Evolutionary conservation across 2,797 vertebrate genomes (phyloP).

Genomic region (Thripadectes ignobilis): DNA sequence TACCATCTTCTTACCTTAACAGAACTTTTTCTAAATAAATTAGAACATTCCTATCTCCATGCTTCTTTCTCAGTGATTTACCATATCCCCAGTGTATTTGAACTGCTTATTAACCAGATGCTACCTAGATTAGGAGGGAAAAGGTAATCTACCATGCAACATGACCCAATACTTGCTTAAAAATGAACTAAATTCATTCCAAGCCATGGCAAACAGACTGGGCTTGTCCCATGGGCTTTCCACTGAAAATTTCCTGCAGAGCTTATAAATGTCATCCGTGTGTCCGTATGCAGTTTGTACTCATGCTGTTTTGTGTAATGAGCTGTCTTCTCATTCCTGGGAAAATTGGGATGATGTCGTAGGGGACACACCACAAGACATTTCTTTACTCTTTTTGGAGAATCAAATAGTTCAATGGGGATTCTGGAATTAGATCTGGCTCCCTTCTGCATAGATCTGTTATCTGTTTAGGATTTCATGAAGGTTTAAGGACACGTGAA

Average conservation of each 20-base stretch:
- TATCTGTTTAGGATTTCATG: not conserved
- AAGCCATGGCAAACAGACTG: constrained; percentile 19
- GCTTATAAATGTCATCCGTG: not conserved
- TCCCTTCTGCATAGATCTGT: not conserved
- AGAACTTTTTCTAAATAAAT: constrained; percentile 35
- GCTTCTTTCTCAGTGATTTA: constrained; percentile 13
- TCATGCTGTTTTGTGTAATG: not conserved
- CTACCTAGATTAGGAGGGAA: constrained; percentile 47
- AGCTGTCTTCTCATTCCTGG: not conserved
- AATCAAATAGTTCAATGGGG: not conserved
- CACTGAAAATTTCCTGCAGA: not conserved
- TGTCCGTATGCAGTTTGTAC: not conserved
- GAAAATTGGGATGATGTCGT: not conserved
- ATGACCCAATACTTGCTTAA: constrained; percentile 15
- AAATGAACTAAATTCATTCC: constrained; percentile 29
- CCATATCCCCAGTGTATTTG: constrained; percentile 9
- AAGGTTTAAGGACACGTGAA: not conserved
- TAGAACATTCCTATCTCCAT: not conserved
- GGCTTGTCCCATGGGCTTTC: constrained; percentile 31
- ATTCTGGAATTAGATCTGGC: not conserved
- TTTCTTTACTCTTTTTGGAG: not conserved
- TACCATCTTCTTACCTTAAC: constrained; percentile 36
- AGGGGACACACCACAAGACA: not conserved
- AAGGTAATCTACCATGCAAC: constrained; percentile 37
- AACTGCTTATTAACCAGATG: constrained; percentile 63